Evolutionary conservation across 92 coral and sea anemone genomes (phyloP), one percentile per base, ranked within the genome.

Genomic region (Phymanthus crucifer): DNA sequence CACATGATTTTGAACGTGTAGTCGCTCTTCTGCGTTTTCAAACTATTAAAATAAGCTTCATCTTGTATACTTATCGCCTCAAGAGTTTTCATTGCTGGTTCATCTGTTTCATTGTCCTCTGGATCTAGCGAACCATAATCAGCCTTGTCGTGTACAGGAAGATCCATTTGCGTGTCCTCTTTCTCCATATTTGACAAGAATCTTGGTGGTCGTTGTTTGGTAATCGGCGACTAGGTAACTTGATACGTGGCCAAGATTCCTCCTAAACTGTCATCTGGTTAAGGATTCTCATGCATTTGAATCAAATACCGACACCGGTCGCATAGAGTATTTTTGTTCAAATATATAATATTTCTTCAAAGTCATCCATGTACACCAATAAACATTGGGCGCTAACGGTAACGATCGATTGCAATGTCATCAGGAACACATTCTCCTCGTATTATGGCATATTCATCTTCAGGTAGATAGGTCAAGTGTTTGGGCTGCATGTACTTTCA

Each of bases 1-100:
- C 93, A 90, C 97, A 92, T 92, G 1, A 92, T 82, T 78, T 92
- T 92, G 90, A 92, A 92, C 2, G 97, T 92, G 68, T 87, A 87
- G 47, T 92, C 97, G 33, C 94, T 90, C 64, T 89, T 84, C 66
- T 79, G 90, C n/a, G 91, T 79, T 79, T 90, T 92, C 68, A 92
- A 82, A 73, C 88, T 86, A 75, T 87, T 84, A 66, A 89, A 88
- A 48, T 90, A 90, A 75, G 88, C 91, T 83, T 87, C 94, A 81
- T 92, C 97, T 50, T 74, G 89, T 40, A 70, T 57, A 29, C 78
- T 87, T 33, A 90, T 87, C 34, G 97, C 68, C 29, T 83, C 84
- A 56, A 81, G 79, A 72, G 85, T 66, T 66, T 72, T 81, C 46
- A 81, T 72, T 34, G 72, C 79, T 36, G 37, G 48, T 58, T 61